Conservation (phyloP, 2,888 invertebrate genomes). For the Pammene aurita region DNA sequence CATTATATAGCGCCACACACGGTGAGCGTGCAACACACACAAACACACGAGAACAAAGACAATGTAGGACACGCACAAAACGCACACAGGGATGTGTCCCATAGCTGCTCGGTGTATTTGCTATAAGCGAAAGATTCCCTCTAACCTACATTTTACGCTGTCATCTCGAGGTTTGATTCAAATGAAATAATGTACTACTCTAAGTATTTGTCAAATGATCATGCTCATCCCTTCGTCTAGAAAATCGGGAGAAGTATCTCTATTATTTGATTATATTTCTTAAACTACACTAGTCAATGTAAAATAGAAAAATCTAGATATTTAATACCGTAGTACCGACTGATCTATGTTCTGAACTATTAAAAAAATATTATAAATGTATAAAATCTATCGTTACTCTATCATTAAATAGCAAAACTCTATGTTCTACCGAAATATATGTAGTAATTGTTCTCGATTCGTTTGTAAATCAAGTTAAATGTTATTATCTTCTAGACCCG, state of each 20-base stretch:
- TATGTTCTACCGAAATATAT: constrained; percentile 60
- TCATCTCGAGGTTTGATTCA: constrained; percentile 46
- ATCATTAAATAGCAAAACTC: constrained; percentile 56
- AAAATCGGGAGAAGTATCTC: constrained; percentile 64
- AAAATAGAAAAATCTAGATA: constrained; percentile 62
- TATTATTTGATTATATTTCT: constrained; percentile 60
- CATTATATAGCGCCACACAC: constrained; percentile 80
- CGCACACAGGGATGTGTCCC: constrained; percentile 76
- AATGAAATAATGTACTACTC: constrained; percentile 64
- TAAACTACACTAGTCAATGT: constrained; percentile 67
- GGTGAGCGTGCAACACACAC: constrained; percentile 85
- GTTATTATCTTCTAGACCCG: constrained; percentile 52
- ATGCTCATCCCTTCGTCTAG: constrained; percentile 77
- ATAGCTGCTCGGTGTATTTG: constrained; percentile 80
- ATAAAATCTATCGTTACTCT: constrained; percentile 40
- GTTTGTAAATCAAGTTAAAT: constrained; percentile 55
- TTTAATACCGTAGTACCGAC: constrained; percentile 30
- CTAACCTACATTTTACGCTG: constrained; percentile 42
- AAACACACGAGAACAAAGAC: constrained; percentile 84
- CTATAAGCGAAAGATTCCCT: constrained; percentile 67
- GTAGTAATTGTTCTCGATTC: constrained; percentile 43
- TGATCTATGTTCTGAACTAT: constrained; percentile 38
- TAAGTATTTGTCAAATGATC: constrained; percentile 61
- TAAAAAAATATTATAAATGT: constrained; percentile 39
- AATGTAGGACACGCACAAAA: constrained; percentile 83